A percentile compares a stretch with the other conserved stretches of the same genome.
Conservation (phyloP, 2,113 vertebrate genomes). For the Penelope pileata region DNA sequence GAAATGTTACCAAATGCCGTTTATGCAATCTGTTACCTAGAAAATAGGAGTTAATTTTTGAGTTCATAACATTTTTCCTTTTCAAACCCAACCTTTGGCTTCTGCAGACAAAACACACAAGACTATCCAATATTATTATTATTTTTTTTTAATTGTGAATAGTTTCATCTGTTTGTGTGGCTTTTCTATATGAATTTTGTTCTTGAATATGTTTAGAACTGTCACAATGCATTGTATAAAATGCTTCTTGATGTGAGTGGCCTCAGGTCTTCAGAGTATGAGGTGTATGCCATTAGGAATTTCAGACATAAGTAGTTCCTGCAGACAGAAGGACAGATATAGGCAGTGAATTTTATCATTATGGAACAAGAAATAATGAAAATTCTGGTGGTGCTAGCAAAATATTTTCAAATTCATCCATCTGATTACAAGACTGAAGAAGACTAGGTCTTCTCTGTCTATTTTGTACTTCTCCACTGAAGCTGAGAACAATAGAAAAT, state of each 20-base stretch:
- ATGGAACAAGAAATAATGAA: neutral
- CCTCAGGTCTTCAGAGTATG: neutral
- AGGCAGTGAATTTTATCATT: neutral
- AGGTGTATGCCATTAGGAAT: neutral
- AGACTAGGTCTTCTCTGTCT: neutral
- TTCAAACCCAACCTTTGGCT: rapidly evolving
- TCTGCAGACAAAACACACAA: neutral
- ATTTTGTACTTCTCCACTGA: neutral
- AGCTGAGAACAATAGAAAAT: neutral
- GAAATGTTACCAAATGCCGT: neutral
- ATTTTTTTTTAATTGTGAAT: neutral
- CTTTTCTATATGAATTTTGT: neutral
- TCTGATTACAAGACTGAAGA: neutral
- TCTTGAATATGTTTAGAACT: neutral
- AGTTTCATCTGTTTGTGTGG: neutral
- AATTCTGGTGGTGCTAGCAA: neutral
- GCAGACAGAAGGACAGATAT: neutral
- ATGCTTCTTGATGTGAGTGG: neutral
- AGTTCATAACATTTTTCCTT: neutral
- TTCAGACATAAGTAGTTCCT: neutral
- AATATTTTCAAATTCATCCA: neutral
- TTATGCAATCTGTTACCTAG: neutral
- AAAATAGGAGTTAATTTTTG: neutral
- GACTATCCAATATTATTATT: neutral
- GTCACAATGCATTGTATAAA: neutral